Evolutionary conservation across 1,140 invertebrate genomes (phyloP).

Genomic region (Dendrolimus kikuchii): DNA sequence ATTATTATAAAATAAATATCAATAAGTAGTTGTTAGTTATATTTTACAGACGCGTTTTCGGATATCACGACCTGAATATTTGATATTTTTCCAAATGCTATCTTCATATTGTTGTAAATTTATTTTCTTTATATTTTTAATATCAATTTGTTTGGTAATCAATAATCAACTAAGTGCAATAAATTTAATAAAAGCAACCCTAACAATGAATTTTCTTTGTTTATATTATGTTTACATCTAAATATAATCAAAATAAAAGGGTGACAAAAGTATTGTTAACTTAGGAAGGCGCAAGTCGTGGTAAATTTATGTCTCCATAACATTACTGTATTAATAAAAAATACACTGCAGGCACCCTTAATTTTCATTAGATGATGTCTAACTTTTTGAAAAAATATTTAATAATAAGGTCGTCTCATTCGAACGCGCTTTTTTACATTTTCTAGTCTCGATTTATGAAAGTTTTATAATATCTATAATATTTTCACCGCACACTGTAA

Average conservation of each 20-base stretch:
- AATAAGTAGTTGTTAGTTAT: slow-evolving; percentile 41
- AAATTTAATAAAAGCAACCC: too few species aligned
- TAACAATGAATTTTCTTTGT: too few species aligned
- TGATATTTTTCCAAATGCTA: background rate
- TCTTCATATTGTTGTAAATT: background rate
- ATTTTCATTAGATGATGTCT: too few species aligned
- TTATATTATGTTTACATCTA: too few species aligned
- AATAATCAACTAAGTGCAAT: too few species aligned
- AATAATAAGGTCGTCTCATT: slow-evolving; percentile 40
- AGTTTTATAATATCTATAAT: slow-evolving; percentile 28
- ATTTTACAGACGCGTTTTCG: slow-evolving; percentile 40
- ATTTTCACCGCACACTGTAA: slow-evolving; percentile 1
- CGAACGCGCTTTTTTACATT: slow-evolving; percentile 42
- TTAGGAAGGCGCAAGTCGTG: too few species aligned
- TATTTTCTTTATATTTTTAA: slow-evolving; percentile 7
- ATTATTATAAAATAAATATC: slow-evolving; percentile 39
- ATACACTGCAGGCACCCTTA: too few species aligned
- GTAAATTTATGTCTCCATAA: too few species aligned
- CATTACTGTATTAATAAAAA: too few species aligned
- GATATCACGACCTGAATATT: slow-evolving; percentile 38
- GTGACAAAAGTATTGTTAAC: too few species aligned
- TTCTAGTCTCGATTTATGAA: slow-evolving; percentile 65
- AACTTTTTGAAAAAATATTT: background rate
- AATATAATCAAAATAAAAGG: too few species aligned
- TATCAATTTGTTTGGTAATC: background rate